A percentile compares a stretch with the other conserved stretches of the same genome.
These are phyloP conservation scores for Halocynthia aurantium DNA, from an alignment of 23 tunicate species.

Conservation along the genomic window DNA sequence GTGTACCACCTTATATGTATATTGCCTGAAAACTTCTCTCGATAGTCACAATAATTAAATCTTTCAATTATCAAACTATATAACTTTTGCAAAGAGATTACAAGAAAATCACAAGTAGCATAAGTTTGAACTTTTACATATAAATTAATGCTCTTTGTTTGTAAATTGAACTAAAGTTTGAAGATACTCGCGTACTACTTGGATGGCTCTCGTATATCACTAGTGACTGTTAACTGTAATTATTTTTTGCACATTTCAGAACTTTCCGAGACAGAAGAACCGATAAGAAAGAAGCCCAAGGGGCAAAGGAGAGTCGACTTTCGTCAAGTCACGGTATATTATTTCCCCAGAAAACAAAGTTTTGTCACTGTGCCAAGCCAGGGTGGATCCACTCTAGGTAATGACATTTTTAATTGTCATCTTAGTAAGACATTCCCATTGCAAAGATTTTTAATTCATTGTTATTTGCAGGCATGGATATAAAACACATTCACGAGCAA, in stretches of 20 bases:
- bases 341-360: constrained; percentile 86
- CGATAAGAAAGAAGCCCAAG: neutral
- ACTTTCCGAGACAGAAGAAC: neutral
- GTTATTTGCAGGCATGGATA: constrained; percentile 58
- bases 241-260: neutral
- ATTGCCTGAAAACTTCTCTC: no score
- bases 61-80: no score
- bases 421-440: neutral
- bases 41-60: no score
- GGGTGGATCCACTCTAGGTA: constrained; percentile 96
- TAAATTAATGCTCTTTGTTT: neutral
- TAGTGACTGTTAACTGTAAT: constrained; percentile 9
- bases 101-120: no score
- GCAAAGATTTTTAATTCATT: neutral
- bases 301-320: constrained; percentile 23
- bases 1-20: no score
- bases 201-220: constrained; percentile 33
- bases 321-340: constrained; percentile 67
- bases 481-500: constrained; percentile 40
- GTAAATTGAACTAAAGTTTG: constrained; percentile 22
- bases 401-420: neutral
- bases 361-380: constrained; percentile 92
- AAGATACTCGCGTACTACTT: constrained; percentile 31
- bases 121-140: no score
- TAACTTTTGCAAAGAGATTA: no score